A percentile compares a stretch with the other conserved stretches of the same genome.
Evolutionary conservation across 1,140 invertebrate species (phyloP).

Genomic region (Nasonia giraulti): DNA sequence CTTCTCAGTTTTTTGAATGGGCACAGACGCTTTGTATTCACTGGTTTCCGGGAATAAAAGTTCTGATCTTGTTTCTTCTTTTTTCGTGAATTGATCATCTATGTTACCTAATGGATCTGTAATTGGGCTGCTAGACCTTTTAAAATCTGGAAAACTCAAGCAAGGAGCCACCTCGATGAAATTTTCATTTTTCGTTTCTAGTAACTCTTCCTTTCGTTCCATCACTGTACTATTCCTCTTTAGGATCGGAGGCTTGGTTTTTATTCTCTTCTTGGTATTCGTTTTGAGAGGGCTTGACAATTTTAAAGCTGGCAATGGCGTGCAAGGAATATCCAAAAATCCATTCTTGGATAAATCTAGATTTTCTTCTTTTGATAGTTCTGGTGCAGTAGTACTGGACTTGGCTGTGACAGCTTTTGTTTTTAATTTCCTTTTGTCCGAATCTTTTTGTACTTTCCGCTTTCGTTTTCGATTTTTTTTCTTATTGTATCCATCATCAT

Average conservation of each 20-base stretch:
- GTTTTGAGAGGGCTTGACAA: constrained; percentile 22
- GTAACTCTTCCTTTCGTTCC: neutral
- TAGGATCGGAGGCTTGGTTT: constrained; percentile 14
- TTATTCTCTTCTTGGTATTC: constrained; percentile 38
- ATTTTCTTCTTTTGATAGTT: constrained; percentile 32
- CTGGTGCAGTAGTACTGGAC: neutral
- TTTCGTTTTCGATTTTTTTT: constrained; percentile 70
- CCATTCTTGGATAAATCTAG: constrained; percentile 1
- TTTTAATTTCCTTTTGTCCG: constrained; percentile 56
- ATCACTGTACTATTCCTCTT: neutral
- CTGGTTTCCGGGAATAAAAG: neutral
- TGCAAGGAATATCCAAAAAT: constrained; percentile 29
- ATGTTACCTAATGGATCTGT: constrained; percentile 37
- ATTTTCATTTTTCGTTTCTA: constrained; percentile 29
- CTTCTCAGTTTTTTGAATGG: neutral
- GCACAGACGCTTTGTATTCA: neutral
- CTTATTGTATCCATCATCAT: constrained; percentile 76
- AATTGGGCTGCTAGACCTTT: constrained; percentile 22
- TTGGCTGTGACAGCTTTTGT: constrained; percentile 22
- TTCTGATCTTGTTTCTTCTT: neutral
- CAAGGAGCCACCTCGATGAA: constrained; percentile 38
- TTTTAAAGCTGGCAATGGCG: constrained; percentile 21
- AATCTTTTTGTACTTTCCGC: constrained; percentile 57
- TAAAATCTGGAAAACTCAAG: constrained; percentile 43
- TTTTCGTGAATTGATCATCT: constrained; percentile 25